Evolutionary conservation across 2,113 vertebrate genomes (phyloP), one percentile per base, ranked within the genome.

Genomic region (Odontophorus gujanensis): DNA sequence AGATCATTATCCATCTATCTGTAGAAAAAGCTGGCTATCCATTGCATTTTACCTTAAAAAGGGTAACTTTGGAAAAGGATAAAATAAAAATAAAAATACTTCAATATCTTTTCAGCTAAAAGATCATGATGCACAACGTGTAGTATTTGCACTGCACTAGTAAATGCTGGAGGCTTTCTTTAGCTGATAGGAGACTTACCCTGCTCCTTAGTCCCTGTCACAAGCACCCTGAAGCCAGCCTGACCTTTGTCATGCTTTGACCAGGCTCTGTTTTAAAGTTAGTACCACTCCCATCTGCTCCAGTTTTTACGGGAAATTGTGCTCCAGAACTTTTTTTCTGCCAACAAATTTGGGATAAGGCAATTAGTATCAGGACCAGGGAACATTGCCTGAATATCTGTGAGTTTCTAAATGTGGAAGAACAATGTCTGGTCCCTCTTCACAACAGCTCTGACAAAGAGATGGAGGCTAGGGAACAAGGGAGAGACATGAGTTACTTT

Each of bases 1-100:
- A 95, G 81, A 95, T 78, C 72, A 59, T 89, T 93, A 95, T 77
- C 79, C 78, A 87, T 11, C 72, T 58, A 83, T 83, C 87, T 89
- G 89, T 10, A 80, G 63, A 24, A 43, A 86, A 90, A 66, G 81
- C 61, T 80, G 85, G 55, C 58, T 71, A 85, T 55, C n/a, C 61
- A 32, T 53, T 69, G 22, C 15, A 1, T 4, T 93, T 82, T 89
- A 77, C n/a, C 42, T 69, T 92, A 76, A 81, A 92, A 47, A 81
- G 43, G 38, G 55, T n/a, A 82, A 81, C 47, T 88, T 81, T 40
- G 72, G 75, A 25, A 24, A 75, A 76, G 79, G 24, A 58, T 20
- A 21, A 19, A 19, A 53, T 18, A 57, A 25, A 22, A 74, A 77
- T 80, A 26, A 59, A 71, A 91, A 82, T 77, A 32, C 9, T 79